A percentile compares a stretch with the other conserved stretches of the same genome.
Conservation (phyloP, 2,113 vertebrate genomes). For the Odobenus rosmarus region DNA sequence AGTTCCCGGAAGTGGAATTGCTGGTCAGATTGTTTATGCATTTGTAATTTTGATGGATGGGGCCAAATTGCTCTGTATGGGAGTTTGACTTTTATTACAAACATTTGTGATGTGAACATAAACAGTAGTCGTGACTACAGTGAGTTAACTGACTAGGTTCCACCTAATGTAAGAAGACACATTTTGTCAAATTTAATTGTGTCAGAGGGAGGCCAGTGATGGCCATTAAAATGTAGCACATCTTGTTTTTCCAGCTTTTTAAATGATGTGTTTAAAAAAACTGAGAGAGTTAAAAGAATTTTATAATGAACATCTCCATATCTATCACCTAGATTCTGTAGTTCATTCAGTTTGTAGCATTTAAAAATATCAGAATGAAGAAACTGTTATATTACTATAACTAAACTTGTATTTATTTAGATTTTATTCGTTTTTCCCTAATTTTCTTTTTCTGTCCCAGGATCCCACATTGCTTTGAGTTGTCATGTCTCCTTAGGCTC, state of each 20-base stretch:
- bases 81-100: neutral
- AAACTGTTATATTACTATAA: neutral
- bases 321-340: neutral
- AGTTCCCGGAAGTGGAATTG: neutral
- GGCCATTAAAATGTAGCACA: neutral
- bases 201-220: neutral
- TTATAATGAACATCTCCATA: fast-evolving
- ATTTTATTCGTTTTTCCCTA: neutral
- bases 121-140: fast-evolving
- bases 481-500: neutral
- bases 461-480: neutral
- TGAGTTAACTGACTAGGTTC: neutral
- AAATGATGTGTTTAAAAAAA: neutral
- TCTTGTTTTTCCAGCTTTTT: too few relatives aligned
- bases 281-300: too few relatives aligned
- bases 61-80: too few relatives aligned
- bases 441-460: neutral
- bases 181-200: neutral
- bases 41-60: neutral
- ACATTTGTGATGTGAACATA: neutral
- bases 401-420: too few relatives aligned
- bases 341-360: neutral
- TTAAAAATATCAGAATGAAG: neutral
- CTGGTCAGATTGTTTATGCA: fast-evolving
- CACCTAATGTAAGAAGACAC: fast-evolving